Evolutionary conservation across 1,140 invertebrate genomes (phyloP), one percentile per base, ranked within the genome.

Genomic region (Lordiphosa mommai): DNA sequence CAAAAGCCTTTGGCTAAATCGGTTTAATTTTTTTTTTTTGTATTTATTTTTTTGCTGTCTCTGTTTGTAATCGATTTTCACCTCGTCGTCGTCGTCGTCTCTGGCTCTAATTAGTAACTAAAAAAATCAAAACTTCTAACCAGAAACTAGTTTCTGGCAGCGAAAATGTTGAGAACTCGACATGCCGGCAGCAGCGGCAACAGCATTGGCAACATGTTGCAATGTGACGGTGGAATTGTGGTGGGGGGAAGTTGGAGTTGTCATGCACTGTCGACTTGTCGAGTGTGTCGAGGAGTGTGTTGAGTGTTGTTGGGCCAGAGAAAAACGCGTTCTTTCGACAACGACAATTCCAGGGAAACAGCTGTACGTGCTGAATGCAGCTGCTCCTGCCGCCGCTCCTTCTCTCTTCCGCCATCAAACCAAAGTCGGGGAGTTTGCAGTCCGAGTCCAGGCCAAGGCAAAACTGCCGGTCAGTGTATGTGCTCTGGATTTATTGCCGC

Each of bases 401-500:
- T 16, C 47, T 33, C 50, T 38, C 34, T 32, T 12, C 23, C 37
- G n/a, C 33, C 38, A 57, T 34, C 49, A 29, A 27, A 2, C 23
- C 7, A 6, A 6, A 27, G 4, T 27, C 23, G 23, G 23, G 23
- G 23, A 8, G 12, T 44, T 44, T 3, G 16, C 17, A 41, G 6
- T 43, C 27, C 40, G 59, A 73, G 73, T 69, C 63, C 73, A 73
- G 73, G 69, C 74, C 73, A 79, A 79, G 74, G 73, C 73, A 80
- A 79, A 63, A 69, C 50, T 65, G 74, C 55, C 59, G 60, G 64
- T 60, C 68, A 77, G 63, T 77, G 38, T 61, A 38, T 67, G 52
- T 67, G 76, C 77, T 80, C 76, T 84, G 76, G 77, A 80, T 80
- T 80, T 84, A 82, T 80, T 56, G 61, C 71, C 55, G 63, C 13